Evolutionary conservation across 1,140 invertebrate species (phyloP), one percentile per base, ranked within the genome.

Genomic region (Notospermus geniculatus): DNA sequence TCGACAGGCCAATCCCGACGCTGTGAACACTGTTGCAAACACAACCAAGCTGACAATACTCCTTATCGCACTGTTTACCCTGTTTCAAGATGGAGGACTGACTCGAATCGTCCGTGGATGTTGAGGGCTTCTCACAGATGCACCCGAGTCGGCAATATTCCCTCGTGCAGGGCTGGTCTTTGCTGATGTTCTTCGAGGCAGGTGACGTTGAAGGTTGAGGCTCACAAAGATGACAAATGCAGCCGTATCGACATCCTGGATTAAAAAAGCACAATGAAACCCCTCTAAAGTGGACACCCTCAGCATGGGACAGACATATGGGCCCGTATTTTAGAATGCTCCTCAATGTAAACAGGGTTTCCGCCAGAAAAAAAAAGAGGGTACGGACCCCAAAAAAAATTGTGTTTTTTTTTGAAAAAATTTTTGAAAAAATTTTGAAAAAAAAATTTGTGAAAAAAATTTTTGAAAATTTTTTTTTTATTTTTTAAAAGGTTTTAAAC

Each of bases 111-210:
- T 60, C 63, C 22, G 50, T 57, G 23, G 64, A n/a, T 59, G 62
- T 22, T 67, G 61, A 56, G n/a, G 54, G 59, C 41, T 54, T 61
- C 2, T 76, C 74, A 71, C 76, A 78, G 19, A 78, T 78, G 60
- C 76, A 78, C 1, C 74, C 76, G 1, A 78, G 68, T 2, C 71
- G 60, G 62, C 76, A 78, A 53, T 78, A 78, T 59, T 78, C 76
- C 55, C 76, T 78, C 29, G 74, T 71, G 68, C 76, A 78, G 32
- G 9, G 25, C 55, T 32, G 57, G 15, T 17, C 60, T 17, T 9
- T 50, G 55, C 15, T 17, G 53, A 11, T 52, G 59, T 27, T 25
- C 59, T 60, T 43, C 27, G 13, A 46, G 60, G 57, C n/a, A 54
- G 19, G 41, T 43, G 53, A 61, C 53, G 2, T 60, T 62, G 19